These are phyloP conservation scores for Dilophus febrilis DNA, from an alignment of 2,888 invertebrate genomes.

Conservation along the genomic window DNA sequence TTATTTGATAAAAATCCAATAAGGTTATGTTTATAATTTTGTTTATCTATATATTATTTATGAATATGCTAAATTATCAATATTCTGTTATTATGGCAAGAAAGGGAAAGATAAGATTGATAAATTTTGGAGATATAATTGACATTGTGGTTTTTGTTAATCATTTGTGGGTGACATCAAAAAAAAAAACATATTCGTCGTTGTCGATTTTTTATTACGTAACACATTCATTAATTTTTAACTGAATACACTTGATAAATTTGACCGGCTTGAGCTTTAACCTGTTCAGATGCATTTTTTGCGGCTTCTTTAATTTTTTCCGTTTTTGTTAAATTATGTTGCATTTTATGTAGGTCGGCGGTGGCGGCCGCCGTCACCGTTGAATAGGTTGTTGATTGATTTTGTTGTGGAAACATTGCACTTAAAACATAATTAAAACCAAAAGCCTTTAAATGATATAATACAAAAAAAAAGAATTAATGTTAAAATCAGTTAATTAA, in stretches of 20 bases:
- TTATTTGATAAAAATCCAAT: too few relatives aligned
- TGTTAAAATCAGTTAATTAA: conserved; percentile 1
- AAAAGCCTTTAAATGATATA: conserved; percentile 29
- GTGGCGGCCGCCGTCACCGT: conserved; percentile 7
- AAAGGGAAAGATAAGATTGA: too few relatives aligned
- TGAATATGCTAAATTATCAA: too few relatives aligned
- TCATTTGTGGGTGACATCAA: too few relatives aligned
- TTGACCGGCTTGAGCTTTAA: conserved; percentile 38
- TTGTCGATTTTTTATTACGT: too few relatives aligned
- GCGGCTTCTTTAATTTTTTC: conserved; percentile 61
- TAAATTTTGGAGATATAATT: too few relatives aligned
- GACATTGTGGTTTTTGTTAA: too few relatives aligned
- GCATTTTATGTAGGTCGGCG: background rate
- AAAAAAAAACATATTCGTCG: too few relatives aligned
- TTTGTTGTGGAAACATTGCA: conserved; percentile 39
- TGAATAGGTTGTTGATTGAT: conserved; percentile 7
- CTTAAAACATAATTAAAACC: conserved; percentile 74
- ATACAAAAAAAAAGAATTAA: background rate
- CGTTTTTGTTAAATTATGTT: conserved; percentile 16
- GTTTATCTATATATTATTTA: too few relatives aligned
- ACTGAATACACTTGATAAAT: conserved; percentile 27
- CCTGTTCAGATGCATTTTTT: conserved; percentile 63
- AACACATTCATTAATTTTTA: conserved; percentile 26
- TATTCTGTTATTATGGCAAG: too few relatives aligned
- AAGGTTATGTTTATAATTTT: too few relatives aligned